A percentile compares a stretch with the other conserved stretches of the same genome.
These are phyloP conservation scores for Myxocyprinus asiaticus DNA, from an alignment of 2,113 vertebrate species.

Conservation along the genomic window DNA sequence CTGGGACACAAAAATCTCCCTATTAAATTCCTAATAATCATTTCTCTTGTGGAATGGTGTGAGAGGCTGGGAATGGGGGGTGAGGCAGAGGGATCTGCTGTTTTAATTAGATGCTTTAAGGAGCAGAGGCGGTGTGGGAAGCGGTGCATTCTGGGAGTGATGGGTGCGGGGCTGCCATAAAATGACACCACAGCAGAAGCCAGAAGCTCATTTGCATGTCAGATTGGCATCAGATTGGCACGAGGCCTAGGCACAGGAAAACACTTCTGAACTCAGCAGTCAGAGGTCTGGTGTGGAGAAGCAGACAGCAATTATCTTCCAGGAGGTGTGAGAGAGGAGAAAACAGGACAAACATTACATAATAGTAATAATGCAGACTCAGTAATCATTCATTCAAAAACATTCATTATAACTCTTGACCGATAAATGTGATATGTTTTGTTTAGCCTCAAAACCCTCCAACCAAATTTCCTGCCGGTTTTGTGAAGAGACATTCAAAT, in stretches of 20 bases:
- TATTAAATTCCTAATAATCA: conserved; percentile 99
- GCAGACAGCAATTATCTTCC: conserved; percentile 4
- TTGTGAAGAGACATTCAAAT: no score
- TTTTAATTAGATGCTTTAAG: conserved; percentile 99
- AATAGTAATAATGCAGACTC: not conserved
- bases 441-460: no score
- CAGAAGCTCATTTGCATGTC: conserved; percentile 93
- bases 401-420: no score
- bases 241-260: conserved; percentile 77
- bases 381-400: no score
- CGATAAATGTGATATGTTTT: no score
- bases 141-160: conserved; percentile 82
- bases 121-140: conserved; percentile 92
- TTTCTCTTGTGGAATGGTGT: conserved; percentile 89
- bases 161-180: conserved; percentile 85
- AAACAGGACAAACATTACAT: not conserved
- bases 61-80: conserved; percentile 79
- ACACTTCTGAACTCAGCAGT: conserved; percentile 70
- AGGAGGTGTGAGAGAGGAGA: conserved; percentile 12
- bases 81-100: conserved; percentile 93
- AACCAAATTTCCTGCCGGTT: no score
- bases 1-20: conserved; percentile 94
- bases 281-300: conserved; percentile 29
- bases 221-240: conserved; percentile 90
- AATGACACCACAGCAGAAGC: conserved; percentile 84